phyloP scores from a whole-genome alignment of 2,797 vertebrate genomes.

The Acridotheres tristis region DNA sequence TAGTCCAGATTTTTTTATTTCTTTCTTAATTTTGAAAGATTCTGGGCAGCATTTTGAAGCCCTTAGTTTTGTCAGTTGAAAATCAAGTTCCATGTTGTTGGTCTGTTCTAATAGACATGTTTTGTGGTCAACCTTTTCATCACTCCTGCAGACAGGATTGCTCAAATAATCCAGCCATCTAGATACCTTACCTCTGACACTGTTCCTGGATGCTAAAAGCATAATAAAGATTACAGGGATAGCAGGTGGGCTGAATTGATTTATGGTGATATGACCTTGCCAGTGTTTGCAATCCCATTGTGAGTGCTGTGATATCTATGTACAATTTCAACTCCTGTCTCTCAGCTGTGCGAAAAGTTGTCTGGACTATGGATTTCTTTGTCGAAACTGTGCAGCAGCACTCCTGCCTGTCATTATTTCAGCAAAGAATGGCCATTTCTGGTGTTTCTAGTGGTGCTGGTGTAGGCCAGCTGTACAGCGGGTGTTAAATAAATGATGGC shows the following conservation, averaged over 20 bases:
- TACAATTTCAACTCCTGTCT: neutral
- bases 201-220: constrained; percentile 7
- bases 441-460: neutral
- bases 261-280: neutral
- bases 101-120: neutral
- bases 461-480: neutral
- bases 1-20: neutral
- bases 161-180: constrained; percentile 42
- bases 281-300: neutral
- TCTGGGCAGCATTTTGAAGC: neutral
- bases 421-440: neutral
- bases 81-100: neutral
- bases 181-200: constrained; percentile 11
- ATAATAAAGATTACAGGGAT: constrained; percentile 11
- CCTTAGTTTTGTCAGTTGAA: neutral
- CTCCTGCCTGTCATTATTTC: neutral
- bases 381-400: accelerated
- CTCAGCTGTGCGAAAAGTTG: neutral
- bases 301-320: neutral
- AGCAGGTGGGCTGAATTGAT: neutral
- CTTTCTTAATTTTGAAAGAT: neutral
- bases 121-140: constrained; percentile 60
- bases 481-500: neutral
- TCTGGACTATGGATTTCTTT: neutral
- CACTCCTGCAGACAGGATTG: constrained; percentile 38